A percentile compares a stretch with the other conserved stretches of the same genome.
Evolutionary conservation across 2,888 invertebrate species (phyloP).

Genomic region (Pseudanteris insignis): DNA sequence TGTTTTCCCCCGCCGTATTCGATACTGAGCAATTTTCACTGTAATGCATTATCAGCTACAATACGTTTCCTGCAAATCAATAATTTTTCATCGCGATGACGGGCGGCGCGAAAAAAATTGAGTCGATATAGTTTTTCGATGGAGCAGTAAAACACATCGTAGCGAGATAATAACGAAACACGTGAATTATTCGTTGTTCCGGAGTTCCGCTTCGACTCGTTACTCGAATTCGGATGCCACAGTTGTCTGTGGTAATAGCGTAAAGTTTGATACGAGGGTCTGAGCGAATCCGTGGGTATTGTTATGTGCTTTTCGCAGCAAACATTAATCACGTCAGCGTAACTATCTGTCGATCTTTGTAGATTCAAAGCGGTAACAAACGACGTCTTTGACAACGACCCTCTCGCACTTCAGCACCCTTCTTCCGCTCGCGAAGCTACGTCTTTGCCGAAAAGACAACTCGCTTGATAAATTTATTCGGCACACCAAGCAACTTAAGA

Average conservation of each 20-base stretch:
- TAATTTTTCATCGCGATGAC: too few species aligned
- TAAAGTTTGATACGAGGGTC: conserved; percentile 22
- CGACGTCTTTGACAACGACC: conserved; percentile 40
- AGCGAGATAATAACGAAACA: too few species aligned
- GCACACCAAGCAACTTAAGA: conserved; percentile 8
- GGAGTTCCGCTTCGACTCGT: conserved; percentile 1
- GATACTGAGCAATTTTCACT: too few species aligned
- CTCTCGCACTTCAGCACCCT: conserved; percentile 18
- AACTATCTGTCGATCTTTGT: conserved; percentile 49
- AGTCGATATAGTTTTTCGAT: too few species aligned
- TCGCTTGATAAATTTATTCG: conserved; percentile 24
- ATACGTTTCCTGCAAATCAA: too few species aligned
- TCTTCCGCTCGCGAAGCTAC: conserved; percentile 24
- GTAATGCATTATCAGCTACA: too few species aligned
- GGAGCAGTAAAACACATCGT: too few species aligned
- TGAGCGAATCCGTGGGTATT: conserved; percentile 30
- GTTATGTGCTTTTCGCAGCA: conserved; percentile 38
- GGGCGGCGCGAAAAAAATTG: too few species aligned
- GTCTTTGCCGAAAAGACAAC: conserved; percentile 26
- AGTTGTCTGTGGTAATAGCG: conserved; percentile 15
- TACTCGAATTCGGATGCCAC: conserved; percentile 11
- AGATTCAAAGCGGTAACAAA: conserved; percentile 41
- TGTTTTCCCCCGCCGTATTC: too few species aligned
- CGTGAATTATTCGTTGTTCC: neutral
- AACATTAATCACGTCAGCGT: conserved; percentile 49